These are phyloP conservation scores for Pristionchus entomophagus DNA, from an alignment of 2,888 invertebrate species.

Conservation along the genomic window DNA sequence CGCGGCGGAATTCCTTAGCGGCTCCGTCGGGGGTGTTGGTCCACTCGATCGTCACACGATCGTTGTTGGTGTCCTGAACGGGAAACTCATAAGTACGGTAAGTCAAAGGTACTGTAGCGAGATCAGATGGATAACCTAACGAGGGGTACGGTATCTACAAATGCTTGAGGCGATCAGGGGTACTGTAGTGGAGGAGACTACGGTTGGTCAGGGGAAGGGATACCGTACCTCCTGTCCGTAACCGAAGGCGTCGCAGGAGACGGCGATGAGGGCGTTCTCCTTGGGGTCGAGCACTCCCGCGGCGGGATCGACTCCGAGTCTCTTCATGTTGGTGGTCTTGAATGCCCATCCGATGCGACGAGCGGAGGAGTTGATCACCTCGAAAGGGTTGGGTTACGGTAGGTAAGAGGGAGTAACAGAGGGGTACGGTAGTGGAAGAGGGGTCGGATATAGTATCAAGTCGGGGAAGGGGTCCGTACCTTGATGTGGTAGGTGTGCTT, in stretches of 20 bases:
- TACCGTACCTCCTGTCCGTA: conserved; percentile 27
- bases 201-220: neutral
- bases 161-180: neutral
- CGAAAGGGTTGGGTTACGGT: neutral
- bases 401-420: too few relatives aligned
- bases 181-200: neutral
- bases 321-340: too few relatives aligned
- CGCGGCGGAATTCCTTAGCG: conserved; percentile 65
- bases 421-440: neutral
- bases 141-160: too few relatives aligned
- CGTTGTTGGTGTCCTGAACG: conserved; percentile 63
- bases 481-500: conserved; percentile 30
- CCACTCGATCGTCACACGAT: conserved; percentile 64
- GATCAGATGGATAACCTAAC: too few relatives aligned
- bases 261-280: neutral
- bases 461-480: neutral
- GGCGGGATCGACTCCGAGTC: too few relatives aligned
- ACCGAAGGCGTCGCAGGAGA: neutral
- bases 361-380: neutral
- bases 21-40: conserved; percentile 65
- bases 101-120: too few relatives aligned
- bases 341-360: neutral
- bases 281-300: conserved; percentile 2
- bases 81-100: neutral
- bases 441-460: neutral